Evolutionary conservation across 2,888 invertebrate species (phyloP).

Genomic region (Drosophila merina): DNA sequence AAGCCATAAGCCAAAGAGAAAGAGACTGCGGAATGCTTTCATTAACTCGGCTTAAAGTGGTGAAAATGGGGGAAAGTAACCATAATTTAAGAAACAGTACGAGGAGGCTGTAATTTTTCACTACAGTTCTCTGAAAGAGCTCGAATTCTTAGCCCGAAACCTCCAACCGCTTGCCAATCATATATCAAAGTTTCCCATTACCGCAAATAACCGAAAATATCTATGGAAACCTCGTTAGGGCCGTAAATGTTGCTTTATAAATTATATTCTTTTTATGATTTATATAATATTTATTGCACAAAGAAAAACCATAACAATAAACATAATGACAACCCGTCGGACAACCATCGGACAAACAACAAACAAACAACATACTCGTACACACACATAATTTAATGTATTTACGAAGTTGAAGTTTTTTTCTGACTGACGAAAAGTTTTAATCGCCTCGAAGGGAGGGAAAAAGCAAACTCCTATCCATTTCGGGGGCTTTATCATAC

Average conservation of each 20-base stretch:
- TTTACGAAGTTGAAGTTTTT: slow-evolving; percentile 58
- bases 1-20: not conserved
- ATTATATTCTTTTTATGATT: slow-evolving; percentile 56
- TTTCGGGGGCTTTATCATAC: slow-evolving; percentile 64
- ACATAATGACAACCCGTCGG: slow-evolving; percentile 43
- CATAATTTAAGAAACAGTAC: not conserved
- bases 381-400: slow-evolving; percentile 52
- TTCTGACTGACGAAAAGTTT: slow-evolving; percentile 63
- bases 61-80: slow-evolving; percentile 8
- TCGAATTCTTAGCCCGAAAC: not conserved
- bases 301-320: slow-evolving; percentile 58
- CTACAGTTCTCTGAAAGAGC: not conserved
- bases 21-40: slow-evolving; percentile 3
- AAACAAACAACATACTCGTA: slow-evolving; percentile 9
- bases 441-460: slow-evolving; percentile 53
- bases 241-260: slow-evolving; percentile 53
- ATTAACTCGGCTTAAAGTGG: slow-evolving; percentile 2
- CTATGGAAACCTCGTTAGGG: slow-evolving; percentile 30
- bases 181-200: slow-evolving; percentile 30
- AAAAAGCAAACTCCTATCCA: slow-evolving; percentile 20
- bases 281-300: slow-evolving; percentile 69
- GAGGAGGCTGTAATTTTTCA: not conserved
- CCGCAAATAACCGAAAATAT: slow-evolving; percentile 24
- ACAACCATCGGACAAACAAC: slow-evolving; percentile 12
- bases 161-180: not conserved